Base-by-base conservation (phyloP, 2,888 invertebrate genomes). In the Macrosiphum euphorbiae region DNA sequence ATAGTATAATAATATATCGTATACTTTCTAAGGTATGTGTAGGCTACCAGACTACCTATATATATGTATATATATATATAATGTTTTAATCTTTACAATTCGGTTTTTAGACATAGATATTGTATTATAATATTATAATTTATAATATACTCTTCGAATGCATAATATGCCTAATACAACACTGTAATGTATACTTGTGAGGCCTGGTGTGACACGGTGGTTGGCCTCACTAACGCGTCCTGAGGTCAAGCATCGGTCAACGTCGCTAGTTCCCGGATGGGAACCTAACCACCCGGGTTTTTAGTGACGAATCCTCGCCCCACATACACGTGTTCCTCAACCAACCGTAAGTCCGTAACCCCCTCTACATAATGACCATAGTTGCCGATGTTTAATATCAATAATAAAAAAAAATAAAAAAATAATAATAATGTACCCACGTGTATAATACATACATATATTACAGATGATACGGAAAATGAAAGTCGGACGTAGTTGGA, bases 401-500 rank as follows among this genome's bases (percentile, higher is more conserved):
- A 47, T 47, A 1, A 44, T 3, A 52, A 52, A 52, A 52, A 52
- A 13, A 61, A 61, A 61, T 28, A 61, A 47, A 47, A 47, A 47
- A 47, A 47, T 47, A 47, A 11, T 47, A 47, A 47, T 47, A 47
- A 47, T 47, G 47, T 47, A 47, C 47, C 47, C 11, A 47, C 28
- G 35, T 20, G 35, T 78, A 35, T 61, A 61, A n/a, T 58, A 61
- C n/a, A 28, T n/a, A 67, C 28, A 67, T 35, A 67, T 2, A 67
- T 67, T n/a, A 35, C 26, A 58, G 85, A 55, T 26, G 55, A 85
- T 86, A 86, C 58, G 85, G 91, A 91, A 91, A 91, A 91, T 85
- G 91, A 91, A 91, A 91, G 91, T 91, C 91, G 85, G 85, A 35
- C 85, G 35, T 35, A n/a, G n/a, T 47, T 61, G n/a, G n/a, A 50